phyloP scores from a whole-genome alignment of 2,888 invertebrate species.

The Oxystoma pomonae region DNA sequence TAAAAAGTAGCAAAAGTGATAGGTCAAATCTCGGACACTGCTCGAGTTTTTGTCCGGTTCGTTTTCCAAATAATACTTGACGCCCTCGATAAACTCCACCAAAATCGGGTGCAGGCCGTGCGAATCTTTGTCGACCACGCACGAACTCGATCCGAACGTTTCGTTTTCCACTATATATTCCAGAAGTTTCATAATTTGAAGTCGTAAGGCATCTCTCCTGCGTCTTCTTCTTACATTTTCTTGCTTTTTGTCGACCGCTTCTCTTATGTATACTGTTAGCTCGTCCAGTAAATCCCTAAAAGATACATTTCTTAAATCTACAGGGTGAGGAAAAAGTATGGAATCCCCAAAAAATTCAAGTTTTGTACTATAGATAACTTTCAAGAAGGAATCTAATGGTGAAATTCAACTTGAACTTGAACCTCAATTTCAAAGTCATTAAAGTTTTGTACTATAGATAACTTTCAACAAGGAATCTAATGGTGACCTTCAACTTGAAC shows the following conservation, averaged over 20 bases:
- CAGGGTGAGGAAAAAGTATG: too few relatives aligned
- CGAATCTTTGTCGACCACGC: slow-evolving; percentile 77
- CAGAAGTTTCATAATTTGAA: slow-evolving; percentile 87
- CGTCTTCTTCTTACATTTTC: slow-evolving; percentile 91
- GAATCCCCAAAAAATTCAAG: too few relatives aligned
- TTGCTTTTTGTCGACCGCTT: slow-evolving; percentile 95
- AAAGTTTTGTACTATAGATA: too few relatives aligned
- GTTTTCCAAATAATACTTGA: slow-evolving; percentile 82
- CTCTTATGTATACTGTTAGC: slow-evolving; percentile 82
- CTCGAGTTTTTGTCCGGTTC: slow-evolving; percentile 92
- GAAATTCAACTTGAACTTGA: too few relatives aligned
- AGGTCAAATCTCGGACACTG: slow-evolving; percentile 82
- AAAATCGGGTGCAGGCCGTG: slow-evolving; percentile 78
- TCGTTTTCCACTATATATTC: slow-evolving; percentile 90
- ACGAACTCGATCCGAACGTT: slow-evolving; percentile 79
- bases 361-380: too few relatives aligned
- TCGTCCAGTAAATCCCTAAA: slow-evolving; percentile 94
- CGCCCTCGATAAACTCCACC: slow-evolving; percentile 94
- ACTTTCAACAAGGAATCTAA: too few relatives aligned
- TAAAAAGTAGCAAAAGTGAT: slow-evolving; percentile 92
- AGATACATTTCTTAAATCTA: too few relatives aligned
- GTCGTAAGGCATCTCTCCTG: slow-evolving; percentile 84
- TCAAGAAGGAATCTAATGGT: too few relatives aligned
- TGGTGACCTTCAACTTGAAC: too few relatives aligned
- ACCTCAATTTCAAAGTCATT: too few relatives aligned